phyloP scores from a whole-genome alignment of 2,113 vertebrate species.

The Austrofundulus limnaeus region DNA sequence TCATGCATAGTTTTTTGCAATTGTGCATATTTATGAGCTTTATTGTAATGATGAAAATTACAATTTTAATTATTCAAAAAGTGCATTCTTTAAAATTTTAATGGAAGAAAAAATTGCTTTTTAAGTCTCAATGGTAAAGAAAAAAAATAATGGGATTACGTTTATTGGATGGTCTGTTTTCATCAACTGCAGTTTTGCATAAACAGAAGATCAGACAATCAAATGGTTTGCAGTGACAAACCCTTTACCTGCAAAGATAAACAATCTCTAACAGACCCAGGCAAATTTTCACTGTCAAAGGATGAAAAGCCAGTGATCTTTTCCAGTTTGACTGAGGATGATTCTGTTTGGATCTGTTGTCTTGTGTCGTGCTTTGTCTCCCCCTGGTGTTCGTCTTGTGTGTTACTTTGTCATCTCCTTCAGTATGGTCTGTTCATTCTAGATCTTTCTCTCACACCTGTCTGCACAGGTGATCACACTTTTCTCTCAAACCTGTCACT shows the following conservation, averaged over 20 bases:
- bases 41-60: too few species aligned
- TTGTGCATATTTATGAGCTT: too few species aligned
- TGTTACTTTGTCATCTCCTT: too few species aligned
- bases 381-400: too few species aligned
- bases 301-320: conserved; percentile 26
- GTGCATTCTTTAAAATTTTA: background rate
- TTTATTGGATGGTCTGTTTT: background rate
- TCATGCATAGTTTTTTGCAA: too few species aligned
- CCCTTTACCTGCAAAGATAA: background rate
- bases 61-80: background rate
- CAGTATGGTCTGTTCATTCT: too few species aligned
- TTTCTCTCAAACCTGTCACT: too few species aligned
- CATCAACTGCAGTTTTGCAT: conserved; percentile 32
- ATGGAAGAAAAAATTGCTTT: background rate
- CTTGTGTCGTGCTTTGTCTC: too few species aligned
- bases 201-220: background rate
- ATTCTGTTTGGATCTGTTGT: too few species aligned
- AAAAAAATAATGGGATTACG: background rate
- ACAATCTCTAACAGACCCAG: background rate
- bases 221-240: conserved; percentile 30
- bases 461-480: too few species aligned
- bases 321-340: conserved; percentile 21
- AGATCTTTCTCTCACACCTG: too few species aligned
- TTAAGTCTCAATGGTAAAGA: conserved; percentile 14
- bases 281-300: conserved; percentile 5